These are phyloP conservation scores for Aegypius monachus DNA, from an alignment of 2,113 vertebrate genomes.

Conservation along the genomic window DNA sequence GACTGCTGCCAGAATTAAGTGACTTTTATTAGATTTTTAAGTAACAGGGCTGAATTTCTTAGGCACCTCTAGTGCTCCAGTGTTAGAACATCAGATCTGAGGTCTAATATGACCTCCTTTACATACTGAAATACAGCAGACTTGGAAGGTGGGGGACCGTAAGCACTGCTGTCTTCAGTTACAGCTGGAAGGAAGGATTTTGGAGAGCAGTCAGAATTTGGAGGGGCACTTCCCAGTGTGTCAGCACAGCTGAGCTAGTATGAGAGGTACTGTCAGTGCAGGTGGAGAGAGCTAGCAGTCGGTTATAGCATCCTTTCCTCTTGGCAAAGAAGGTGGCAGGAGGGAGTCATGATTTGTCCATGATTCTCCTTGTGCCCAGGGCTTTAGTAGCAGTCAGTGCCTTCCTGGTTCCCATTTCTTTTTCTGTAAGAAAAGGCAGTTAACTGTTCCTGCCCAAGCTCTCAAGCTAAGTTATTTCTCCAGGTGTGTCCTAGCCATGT, in stretches of 20 bases:
- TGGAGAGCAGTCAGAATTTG: neutral
- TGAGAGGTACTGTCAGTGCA: neutral
- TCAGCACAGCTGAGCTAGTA: neutral
- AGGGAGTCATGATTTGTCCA: accelerated
- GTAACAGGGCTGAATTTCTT: neutral
- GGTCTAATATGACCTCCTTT: neutral
- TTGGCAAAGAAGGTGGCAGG: neutral
- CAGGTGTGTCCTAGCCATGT: neutral
- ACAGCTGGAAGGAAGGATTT: neutral
- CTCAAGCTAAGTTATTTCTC: neutral
- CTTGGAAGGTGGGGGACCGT: neutral
- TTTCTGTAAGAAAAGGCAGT: neutral
- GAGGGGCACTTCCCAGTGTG: neutral
- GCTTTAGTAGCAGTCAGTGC: neutral
- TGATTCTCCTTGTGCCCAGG: neutral
- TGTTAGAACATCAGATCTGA: neutral
- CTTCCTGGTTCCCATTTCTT: neutral
- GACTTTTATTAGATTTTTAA: neutral
- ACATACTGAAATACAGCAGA: neutral
- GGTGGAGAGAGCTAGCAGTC: neutral
- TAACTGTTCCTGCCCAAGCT: neutral
- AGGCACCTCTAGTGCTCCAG: neutral
- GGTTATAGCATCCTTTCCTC: neutral
- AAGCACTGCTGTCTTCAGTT: neutral
- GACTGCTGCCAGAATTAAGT: neutral